Conservation (phyloP, 2,113 vertebrate species). For the Pterocles orientalis region DNA sequence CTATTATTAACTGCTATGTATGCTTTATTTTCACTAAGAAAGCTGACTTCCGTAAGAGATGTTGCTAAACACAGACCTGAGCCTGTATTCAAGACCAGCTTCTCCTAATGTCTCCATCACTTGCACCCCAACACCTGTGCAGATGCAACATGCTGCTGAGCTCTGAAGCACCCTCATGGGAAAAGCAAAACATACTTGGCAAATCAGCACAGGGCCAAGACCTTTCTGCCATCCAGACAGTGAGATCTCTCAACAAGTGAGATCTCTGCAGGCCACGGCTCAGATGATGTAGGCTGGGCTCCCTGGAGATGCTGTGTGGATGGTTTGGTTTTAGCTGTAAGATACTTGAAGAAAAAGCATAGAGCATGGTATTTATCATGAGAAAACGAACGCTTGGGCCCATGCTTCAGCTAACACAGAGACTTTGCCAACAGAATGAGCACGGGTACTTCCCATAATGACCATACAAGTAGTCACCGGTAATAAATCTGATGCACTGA, state of each 20-base stretch:
- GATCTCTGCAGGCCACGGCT: neutral
- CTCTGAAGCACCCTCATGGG: neutral
- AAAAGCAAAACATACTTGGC: neutral
- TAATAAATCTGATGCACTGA: neutral
- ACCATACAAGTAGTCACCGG: neutral
- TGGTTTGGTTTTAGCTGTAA: neutral
- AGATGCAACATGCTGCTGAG: neutral
- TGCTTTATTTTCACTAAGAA: neutral
- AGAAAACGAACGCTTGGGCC: neutral
- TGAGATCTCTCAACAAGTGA: neutral
- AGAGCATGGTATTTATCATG: neutral
- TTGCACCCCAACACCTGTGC: neutral
- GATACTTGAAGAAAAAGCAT: neutral
- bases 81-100: neutral
- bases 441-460: neutral
- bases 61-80: neutral
- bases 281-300: neutral
- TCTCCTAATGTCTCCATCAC: neutral
- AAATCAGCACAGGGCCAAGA: neutral
- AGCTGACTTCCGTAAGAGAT: neutral
- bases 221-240: neutral
- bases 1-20: neutral
- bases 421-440: neutral
- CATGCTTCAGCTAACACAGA: neutral
- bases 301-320: neutral